phyloP scores from a whole-genome alignment of 2,888 invertebrate species.

The Xylophagus ater region DNA sequence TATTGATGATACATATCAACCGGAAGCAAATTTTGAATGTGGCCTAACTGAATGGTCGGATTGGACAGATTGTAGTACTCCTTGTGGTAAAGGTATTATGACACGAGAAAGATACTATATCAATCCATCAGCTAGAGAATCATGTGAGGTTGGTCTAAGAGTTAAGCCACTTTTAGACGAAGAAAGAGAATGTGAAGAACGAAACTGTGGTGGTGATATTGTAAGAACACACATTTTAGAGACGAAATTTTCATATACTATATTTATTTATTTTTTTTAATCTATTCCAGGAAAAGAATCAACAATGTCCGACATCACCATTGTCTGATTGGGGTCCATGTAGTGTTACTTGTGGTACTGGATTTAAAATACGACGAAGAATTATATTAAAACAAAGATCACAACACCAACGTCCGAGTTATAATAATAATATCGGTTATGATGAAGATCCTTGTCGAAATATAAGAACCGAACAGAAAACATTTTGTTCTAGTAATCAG shows the following conservation, averaged over 20 bases:
- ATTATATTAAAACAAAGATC: not conserved
- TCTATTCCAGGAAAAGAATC: conserved; percentile 25
- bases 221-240: too few relatives aligned
- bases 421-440: conserved; percentile 22
- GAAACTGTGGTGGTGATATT: conserved; percentile 34
- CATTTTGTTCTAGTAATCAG: conserved; percentile 23
- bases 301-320: conserved; percentile 50
- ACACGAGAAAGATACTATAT: conserved; percentile 58
- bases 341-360: conserved; percentile 66
- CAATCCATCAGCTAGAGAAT: conserved; percentile 49
- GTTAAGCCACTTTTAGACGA: conserved; percentile 39
- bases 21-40: conserved; percentile 51
- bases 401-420: too few relatives aligned
- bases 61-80: conserved; percentile 69
- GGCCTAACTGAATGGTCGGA: conserved; percentile 62
- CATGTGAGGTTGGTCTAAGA: conserved; percentile 41
- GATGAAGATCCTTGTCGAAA: conserved; percentile 31
- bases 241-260: conserved; percentile 11
- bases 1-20: too few relatives aligned
- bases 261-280: too few relatives aligned
- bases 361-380: conserved; percentile 45
- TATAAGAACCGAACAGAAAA: conserved; percentile 30
- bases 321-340: conserved; percentile 81
- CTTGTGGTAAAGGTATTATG: conserved; percentile 58
- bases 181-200: conserved; percentile 38